Evolutionary conservation across 1,140 invertebrate species (phyloP).

Genomic region (Neodiprion fabricii): DNA sequence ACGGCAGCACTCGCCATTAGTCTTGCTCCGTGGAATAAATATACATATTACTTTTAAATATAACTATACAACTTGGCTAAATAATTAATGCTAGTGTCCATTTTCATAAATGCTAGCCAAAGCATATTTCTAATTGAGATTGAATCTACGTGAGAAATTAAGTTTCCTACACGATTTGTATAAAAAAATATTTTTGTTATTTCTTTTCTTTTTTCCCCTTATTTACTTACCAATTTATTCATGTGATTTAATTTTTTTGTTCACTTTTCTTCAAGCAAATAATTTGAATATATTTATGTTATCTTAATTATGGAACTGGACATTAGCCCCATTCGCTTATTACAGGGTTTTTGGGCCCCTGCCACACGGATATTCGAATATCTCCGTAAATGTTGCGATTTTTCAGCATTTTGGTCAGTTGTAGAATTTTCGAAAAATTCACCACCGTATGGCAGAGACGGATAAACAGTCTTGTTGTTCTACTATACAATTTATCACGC

Average conservation of each 20-base stretch:
- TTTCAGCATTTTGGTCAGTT: too few relatives aligned
- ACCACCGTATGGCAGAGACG: not conserved
- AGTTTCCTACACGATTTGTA: constrained; percentile 5
- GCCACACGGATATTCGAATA: too few relatives aligned
- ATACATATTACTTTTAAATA: not conserved
- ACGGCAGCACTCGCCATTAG: not conserved
- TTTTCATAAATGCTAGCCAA: not conserved
- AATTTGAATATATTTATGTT: not conserved
- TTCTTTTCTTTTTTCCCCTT: not conserved
- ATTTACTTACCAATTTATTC: not conserved
- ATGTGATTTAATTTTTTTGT: not conserved
- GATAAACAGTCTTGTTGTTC: not conserved
- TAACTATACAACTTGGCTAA: not conserved
- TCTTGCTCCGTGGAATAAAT: not conserved
- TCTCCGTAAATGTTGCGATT: too few relatives aligned
- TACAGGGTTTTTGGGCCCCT: too few relatives aligned
- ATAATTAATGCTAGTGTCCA: not conserved
- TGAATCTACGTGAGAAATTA: not conserved
- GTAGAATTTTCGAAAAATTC: not conserved
- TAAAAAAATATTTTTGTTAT: not conserved
- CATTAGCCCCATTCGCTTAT: not conserved
- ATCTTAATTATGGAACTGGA: not conserved
- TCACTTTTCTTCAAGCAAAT: not conserved
- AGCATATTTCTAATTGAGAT: too few relatives aligned
- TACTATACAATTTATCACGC: not conserved